These are phyloP conservation scores for Orchesellides sinensis DNA, from an alignment of 2,888 invertebrate genomes.

Conservation along the genomic window DNA sequence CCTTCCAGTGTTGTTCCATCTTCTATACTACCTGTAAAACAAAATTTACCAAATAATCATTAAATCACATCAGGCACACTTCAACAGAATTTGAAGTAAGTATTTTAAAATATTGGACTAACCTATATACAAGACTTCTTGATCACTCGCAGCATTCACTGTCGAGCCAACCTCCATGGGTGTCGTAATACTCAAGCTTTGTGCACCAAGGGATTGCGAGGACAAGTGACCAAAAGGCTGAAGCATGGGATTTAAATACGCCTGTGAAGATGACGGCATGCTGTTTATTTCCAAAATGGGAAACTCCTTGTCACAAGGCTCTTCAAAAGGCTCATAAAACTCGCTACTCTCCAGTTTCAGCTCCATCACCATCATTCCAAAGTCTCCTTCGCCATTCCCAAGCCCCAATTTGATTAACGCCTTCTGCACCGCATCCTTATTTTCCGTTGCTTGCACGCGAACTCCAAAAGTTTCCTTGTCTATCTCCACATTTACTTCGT, in stretches of 20 bases:
- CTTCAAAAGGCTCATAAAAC: conserved; percentile 48
- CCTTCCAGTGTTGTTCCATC: conserved; percentile 36
- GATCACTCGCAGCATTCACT: background rate
- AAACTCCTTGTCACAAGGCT: conserved; percentile 32
- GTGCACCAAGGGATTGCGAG: background rate
- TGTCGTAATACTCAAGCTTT: conserved; percentile 15
- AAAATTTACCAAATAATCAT: too few species aligned
- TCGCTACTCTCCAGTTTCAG: conserved; percentile 34
- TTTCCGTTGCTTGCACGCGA: conserved; percentile 58
- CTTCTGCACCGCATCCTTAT: conserved; percentile 49
- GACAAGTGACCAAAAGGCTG: conserved; percentile 19
- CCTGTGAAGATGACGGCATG: conserved; percentile 20
- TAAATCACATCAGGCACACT: background rate
- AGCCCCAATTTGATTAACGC: conserved; percentile 34
- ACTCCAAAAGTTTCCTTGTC: conserved; percentile 35
- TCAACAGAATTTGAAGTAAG: too few species aligned
- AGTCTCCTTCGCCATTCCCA: background rate
- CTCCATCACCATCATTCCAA: conserved; percentile 44
- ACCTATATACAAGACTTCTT: conserved; percentile 37
- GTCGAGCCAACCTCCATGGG: conserved; percentile 30
- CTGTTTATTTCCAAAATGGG: conserved; percentile 53
- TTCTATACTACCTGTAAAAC: conserved; percentile 31
- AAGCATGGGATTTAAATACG: conserved; percentile 27
- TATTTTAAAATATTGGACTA: background rate
- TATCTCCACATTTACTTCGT: conserved; percentile 59